phyloP scores from a whole-genome alignment of 2,888 invertebrate species.

The Mythimna ferrago region DNA sequence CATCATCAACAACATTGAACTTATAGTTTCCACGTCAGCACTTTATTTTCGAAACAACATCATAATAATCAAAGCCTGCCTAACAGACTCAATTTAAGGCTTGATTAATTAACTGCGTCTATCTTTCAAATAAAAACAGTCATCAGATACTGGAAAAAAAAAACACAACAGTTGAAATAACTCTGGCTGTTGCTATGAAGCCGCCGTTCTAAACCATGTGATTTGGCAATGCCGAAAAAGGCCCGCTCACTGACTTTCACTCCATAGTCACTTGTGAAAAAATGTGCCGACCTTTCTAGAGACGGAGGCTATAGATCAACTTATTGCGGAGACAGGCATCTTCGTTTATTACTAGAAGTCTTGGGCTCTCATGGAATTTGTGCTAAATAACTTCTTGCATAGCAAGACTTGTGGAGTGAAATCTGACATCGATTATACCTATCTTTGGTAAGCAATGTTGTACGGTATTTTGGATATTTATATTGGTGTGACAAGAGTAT shows the following conservation, averaged over 20 bases:
- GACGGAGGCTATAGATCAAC: conserved; percentile 52
- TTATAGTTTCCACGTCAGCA: background rate
- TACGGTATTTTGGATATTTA: background rate
- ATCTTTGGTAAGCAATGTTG: too few species aligned
- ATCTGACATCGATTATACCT: background rate
- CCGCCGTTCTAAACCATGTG: conserved; percentile 71
- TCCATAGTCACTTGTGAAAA: conserved; percentile 80
- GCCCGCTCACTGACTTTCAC: conserved; percentile 84
- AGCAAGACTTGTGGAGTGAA: background rate
- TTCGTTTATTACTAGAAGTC: conserved; percentile 8
- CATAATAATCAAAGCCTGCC: too few species aligned
- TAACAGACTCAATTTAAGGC: background rate
- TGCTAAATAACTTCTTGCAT: background rate
- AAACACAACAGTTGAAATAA: conserved; percentile 31
- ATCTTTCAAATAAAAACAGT: conserved; percentile 6
- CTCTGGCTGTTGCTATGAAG: conserved; percentile 61
- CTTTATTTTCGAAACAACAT: too few species aligned
- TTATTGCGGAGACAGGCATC: conserved; percentile 46
- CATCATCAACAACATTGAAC: background rate
- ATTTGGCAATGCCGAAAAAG: conserved; percentile 84
- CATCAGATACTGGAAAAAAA: conserved; percentile 35
- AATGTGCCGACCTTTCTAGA: conserved; percentile 83
- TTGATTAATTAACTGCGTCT: background rate
- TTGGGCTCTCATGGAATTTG: background rate
- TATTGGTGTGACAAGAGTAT: background rate